phyloP scores from a whole-genome alignment of 1,140 invertebrate species.

The Pseudomyrmex pallidus region DNA sequence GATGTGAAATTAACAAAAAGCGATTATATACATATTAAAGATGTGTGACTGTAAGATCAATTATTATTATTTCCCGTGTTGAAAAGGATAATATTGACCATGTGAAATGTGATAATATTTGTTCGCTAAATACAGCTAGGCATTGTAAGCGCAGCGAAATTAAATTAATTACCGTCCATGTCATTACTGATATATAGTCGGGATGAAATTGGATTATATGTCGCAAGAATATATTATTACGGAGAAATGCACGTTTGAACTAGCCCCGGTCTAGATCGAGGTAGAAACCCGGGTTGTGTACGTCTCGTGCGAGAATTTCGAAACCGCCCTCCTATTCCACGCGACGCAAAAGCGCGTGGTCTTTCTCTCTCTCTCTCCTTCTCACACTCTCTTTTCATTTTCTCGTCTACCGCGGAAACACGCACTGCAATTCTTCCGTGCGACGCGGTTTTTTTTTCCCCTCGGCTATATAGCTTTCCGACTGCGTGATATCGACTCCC shows the following conservation, averaged over 20 bases:
- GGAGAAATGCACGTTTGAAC: conserved; percentile 11
- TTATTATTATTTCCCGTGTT: no score
- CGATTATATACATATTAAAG: no score
- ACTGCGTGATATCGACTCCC: conserved; percentile 59
- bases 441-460: conserved; percentile 25
- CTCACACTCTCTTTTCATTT: not conserved
- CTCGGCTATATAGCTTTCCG: conserved; percentile 43
- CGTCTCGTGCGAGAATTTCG: conserved; percentile 59
- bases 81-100: no score
- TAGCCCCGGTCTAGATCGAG: not conserved
- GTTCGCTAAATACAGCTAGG: not conserved
- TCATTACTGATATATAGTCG: not conserved
- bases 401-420: conserved; percentile 50
- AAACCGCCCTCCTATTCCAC: conserved; percentile 44
- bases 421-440: conserved; percentile 65
- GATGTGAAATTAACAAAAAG: no score
- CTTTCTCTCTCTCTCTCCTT: conserved; percentile 7
- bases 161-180: conserved; percentile 18
- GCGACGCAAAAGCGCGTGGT: conserved; percentile 57
- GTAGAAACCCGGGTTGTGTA: not conserved
- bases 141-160: not conserved
- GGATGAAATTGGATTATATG: not conserved
- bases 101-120: conserved; percentile 16
- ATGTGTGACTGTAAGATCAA: no score
- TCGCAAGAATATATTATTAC: conserved; percentile 42